Evolutionary conservation across 1,140 invertebrate species (phyloP).

Genomic region (Drosophila kepulauana): DNA sequence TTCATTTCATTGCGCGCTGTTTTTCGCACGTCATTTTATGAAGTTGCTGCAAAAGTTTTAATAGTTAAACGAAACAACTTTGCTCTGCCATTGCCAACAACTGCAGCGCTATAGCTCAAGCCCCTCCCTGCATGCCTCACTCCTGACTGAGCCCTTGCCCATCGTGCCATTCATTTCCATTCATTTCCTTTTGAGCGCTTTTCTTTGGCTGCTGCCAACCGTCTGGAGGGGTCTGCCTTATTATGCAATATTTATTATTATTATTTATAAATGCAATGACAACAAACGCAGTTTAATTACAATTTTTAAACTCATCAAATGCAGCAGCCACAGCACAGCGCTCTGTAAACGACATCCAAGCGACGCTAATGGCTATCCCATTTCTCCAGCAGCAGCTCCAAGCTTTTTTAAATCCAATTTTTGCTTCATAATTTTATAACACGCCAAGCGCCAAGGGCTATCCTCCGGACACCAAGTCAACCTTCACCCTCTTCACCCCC

Average conservation of each 20-base stretch:
- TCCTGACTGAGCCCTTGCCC: neutral
- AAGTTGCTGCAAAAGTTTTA: slow-evolving; percentile 71
- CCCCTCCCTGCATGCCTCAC: neutral
- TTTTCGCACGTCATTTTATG: slow-evolving; percentile 75
- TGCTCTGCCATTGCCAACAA: slow-evolving; percentile 32
- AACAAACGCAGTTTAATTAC: slow-evolving; percentile 84
- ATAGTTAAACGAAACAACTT: slow-evolving; percentile 71
- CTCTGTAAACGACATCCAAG: slow-evolving; percentile 56
- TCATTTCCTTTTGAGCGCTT: slow-evolving; percentile 63
- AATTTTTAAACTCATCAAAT: slow-evolving; percentile 82
- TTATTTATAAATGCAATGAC: slow-evolving; percentile 81
- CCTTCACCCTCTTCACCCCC: neutral
- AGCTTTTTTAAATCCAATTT: slow-evolving; percentile 77
- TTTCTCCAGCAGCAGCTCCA: slow-evolving; percentile 33
- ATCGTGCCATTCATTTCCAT: slow-evolving; percentile 58
- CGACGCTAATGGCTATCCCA: slow-evolving; percentile 66
- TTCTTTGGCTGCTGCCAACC: slow-evolving; percentile 27
- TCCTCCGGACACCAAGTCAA: neutral
- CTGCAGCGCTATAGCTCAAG: neutral
- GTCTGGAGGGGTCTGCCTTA: slow-evolving; percentile 38
- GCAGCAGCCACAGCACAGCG: slow-evolving; percentile 50
- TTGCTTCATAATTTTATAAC: slow-evolving; percentile 78
- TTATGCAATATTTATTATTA: slow-evolving; percentile 70
- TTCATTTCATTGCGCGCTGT: slow-evolving; percentile 60
- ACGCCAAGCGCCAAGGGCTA: slow-evolving; percentile 34